Percentiles rank a stretch among this genome's conserved stretches.
phyloP scores from a whole-genome alignment of 2,113 vertebrate genomes.

The Monarcha castaneiventris region DNA sequence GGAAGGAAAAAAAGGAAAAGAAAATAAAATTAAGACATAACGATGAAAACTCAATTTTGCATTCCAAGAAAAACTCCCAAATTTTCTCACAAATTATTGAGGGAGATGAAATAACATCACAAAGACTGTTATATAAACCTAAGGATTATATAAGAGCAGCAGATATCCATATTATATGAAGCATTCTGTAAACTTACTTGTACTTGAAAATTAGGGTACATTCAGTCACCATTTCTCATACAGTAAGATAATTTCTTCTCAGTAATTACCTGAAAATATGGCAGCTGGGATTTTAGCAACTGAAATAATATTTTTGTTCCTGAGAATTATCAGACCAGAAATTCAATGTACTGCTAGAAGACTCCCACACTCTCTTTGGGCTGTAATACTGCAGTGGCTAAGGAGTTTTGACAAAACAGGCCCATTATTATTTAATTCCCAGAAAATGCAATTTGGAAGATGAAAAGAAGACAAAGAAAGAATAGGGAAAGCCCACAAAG shows the following conservation, averaged over 20 bases:
- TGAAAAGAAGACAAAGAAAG: conserved; percentile 22
- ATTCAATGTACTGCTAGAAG: conserved; percentile 28
- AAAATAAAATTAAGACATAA: background rate
- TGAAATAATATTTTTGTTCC: conserved; percentile 48
- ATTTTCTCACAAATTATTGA: conserved; percentile 32
- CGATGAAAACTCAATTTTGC: background rate
- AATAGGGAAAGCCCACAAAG: background rate
- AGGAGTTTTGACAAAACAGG: conserved; percentile 31
- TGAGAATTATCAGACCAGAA: conserved; percentile 23
- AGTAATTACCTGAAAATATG: conserved; percentile 53
- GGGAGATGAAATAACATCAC: conserved; percentile 25
- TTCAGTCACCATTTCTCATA: background rate
- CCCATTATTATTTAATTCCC: conserved; percentile 28
- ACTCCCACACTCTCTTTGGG: background rate
- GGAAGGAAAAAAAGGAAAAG: background rate
- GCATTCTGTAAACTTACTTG: background rate
- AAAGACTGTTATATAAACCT: background rate
- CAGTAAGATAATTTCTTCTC: background rate
- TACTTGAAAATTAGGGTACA: conserved; percentile 5
- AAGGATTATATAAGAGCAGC: background rate
- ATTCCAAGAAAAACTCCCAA: conserved; percentile 20
- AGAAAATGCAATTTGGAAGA: conserved; percentile 30
- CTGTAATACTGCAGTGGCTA: conserved; percentile 16
- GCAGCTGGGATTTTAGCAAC: conserved; percentile 41
- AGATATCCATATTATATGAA: background rate